Conservation (phyloP, 2,113 vertebrate genomes). For the Poeciliopsis occidentalis region DNA sequence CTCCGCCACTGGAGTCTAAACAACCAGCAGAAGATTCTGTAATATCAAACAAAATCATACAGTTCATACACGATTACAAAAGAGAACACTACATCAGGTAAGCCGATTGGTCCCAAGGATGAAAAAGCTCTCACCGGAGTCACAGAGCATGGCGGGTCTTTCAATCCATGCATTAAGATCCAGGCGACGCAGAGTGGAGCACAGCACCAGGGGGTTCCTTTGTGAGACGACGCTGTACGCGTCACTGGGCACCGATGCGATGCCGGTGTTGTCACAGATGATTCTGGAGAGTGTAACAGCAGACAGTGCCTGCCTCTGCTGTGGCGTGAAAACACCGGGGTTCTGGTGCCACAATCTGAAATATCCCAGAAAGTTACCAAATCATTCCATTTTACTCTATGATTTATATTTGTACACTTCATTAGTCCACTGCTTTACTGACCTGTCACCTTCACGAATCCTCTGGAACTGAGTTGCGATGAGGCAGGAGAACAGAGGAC, state of each 20-base stretch:
- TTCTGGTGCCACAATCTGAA: slow-evolving; percentile 80
- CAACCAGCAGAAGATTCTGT: slow-evolving; percentile 30
- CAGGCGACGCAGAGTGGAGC: slow-evolving; percentile 34
- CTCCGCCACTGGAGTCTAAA: neutral
- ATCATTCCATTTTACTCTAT: neutral
- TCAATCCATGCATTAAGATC: slow-evolving; percentile 73
- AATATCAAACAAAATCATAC: slow-evolving; percentile 51
- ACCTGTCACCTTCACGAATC: slow-evolving; percentile 80
- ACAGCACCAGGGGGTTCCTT: slow-evolving; percentile 15
- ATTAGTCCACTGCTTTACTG: neutral
- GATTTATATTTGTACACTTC: neutral
- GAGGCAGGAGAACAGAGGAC: slow-evolving; percentile 81
- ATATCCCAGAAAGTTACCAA: neutral
- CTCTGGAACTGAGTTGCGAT: slow-evolving; percentile 77
- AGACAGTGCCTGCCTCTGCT: slow-evolving; percentile 58
- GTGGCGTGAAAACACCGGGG: slow-evolving; percentile 59
- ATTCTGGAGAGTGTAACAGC: slow-evolving; percentile 58
- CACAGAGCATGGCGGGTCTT: neutral
- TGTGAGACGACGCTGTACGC: slow-evolving; percentile 41
- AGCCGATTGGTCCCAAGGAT: no score
- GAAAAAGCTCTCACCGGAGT: slow-evolving; percentile 20
- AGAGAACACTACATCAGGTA: neutral
- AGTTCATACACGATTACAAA: slow-evolving; percentile 1
- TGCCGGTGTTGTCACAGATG: slow-evolving; percentile 82
- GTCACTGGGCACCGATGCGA: slow-evolving; percentile 48